These are phyloP conservation scores for Digitonthophagus gazella DNA, from an alignment of 2,888 invertebrate genomes.

Conservation along the genomic window DNA sequence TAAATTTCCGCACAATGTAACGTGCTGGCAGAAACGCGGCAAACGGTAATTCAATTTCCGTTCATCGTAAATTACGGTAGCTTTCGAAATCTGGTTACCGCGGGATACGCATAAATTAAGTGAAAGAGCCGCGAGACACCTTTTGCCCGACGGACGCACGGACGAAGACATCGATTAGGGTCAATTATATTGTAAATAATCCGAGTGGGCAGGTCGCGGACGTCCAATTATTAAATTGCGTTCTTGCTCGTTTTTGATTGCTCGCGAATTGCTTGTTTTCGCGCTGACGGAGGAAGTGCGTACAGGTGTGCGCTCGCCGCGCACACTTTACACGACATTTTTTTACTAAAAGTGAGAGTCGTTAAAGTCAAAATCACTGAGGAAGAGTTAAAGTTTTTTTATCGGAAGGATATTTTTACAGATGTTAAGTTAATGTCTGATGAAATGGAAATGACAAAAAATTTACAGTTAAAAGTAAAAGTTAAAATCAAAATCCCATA, in stretches of 20 bases:
- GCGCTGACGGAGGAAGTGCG: not conserved
- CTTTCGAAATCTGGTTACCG: not conserved
- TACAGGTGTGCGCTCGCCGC: not conserved
- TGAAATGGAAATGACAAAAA: no score
- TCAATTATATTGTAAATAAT: not conserved
- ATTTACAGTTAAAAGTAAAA: no score
- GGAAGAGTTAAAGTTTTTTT: no score
- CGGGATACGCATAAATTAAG: not conserved
- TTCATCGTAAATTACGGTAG: not conserved
- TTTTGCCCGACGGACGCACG: not conserved
- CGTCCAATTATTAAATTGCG: not conserved
- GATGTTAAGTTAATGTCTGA: no score
- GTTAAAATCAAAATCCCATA: no score
- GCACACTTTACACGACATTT: not conserved
- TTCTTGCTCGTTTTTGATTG: not conserved
- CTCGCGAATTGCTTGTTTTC: not conserved
- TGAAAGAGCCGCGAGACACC: not conserved
- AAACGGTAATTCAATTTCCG: not conserved
- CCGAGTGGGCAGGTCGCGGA: not conserved
- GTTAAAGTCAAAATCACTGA: no score
- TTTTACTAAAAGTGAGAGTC: not conserved
- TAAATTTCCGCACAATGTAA: not conserved
- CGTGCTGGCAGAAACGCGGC: not conserved
- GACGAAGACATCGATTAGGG: not conserved
- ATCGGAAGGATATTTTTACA: no score